These are phyloP conservation scores for Stylophora pistillata DNA, from an alignment of 64 coral and sea anemone genomes.

Conservation along the genomic window DNA sequence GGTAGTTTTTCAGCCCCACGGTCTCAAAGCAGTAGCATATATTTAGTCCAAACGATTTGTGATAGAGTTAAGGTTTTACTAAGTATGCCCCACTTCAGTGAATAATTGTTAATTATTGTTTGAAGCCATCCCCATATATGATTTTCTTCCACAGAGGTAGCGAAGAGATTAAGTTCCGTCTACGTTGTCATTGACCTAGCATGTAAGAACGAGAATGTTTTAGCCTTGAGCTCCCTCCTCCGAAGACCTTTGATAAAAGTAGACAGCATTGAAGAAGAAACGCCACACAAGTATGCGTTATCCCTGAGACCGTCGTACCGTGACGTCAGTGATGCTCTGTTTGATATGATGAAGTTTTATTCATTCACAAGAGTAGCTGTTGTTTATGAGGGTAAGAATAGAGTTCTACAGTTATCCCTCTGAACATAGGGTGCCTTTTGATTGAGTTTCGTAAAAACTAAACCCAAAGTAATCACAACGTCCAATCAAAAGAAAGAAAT, in stretches of 20 bases:
- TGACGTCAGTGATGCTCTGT: constrained; percentile 31
- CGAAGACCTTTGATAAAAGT: constrained; percentile 45
- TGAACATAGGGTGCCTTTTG: no score
- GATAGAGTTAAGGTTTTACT: no score
- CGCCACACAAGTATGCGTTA: constrained; percentile 25
- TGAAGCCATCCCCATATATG: neutral
- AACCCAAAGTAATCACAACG: no score
- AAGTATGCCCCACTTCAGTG: no score
- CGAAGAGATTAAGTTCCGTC: neutral
- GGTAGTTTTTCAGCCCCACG: no score
- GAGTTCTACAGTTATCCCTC: neutral
- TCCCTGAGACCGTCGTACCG: constrained; percentile 56
- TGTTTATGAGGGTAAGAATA: constrained; percentile 62
- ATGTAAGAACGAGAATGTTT: constrained; percentile 15
- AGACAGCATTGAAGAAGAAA: constrained; percentile 46
- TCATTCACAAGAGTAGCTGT: constrained; percentile 36
- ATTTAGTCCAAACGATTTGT: no score
- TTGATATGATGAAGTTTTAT: constrained; percentile 50
- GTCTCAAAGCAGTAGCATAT: no score
- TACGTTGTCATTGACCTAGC: constrained; percentile 50
- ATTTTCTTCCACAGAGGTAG: constrained; percentile 19
- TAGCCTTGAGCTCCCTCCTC: constrained; percentile 35
- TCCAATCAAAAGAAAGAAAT: no score
- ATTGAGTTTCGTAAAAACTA: no score
- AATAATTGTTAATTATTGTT: no score